Conservation (phyloP, 2,888 invertebrate genomes). For the Ischnus inquisitorius region DNA sequence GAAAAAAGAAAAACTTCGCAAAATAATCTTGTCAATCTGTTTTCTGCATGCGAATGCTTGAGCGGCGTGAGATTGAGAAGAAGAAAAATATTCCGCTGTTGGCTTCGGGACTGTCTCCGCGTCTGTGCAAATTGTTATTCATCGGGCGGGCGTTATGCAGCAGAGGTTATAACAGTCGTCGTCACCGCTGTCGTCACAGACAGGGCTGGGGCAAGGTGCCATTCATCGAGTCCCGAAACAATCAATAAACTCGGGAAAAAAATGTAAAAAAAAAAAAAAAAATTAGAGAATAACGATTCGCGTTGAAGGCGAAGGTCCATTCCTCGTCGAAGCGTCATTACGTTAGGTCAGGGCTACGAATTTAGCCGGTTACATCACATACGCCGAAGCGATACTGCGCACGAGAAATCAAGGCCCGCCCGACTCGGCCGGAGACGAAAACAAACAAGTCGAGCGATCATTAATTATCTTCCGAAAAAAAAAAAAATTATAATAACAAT, state of each 20-base stretch:
- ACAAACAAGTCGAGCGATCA: not conserved
- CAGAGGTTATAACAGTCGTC: conserved; percentile 29
- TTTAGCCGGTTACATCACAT: conserved; percentile 76
- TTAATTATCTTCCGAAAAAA: conserved; percentile 8
- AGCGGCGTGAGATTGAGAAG: not conserved
- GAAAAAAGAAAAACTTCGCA: not conserved
- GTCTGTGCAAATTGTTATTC: conserved; percentile 28
- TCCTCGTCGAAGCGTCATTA: conserved; percentile 38
- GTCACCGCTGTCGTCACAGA: conserved; percentile 30
- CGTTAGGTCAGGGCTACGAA: conserved; percentile 78
- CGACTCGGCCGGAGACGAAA: not conserved
- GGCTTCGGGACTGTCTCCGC: not conserved
- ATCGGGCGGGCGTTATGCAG: conserved; percentile 2
- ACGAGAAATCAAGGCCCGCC: not conserved
- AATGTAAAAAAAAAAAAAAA: conserved; percentile 31
- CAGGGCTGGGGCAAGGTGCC: conserved; percentile 24
- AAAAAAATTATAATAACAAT: conserved; percentile 36
- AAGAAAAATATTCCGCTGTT: not conserved
- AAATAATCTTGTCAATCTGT: not conserved
- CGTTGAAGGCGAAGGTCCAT: conserved; percentile 36
- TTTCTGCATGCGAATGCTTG: not conserved
- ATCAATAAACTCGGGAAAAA: conserved; percentile 36
- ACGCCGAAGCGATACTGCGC: conserved; percentile 5
- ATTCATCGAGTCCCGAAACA: conserved; percentile 19
- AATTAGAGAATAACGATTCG: conserved; percentile 46